Conservation (phyloP, 2,888 invertebrate genomes). For the Belgica antarctica region DNA sequence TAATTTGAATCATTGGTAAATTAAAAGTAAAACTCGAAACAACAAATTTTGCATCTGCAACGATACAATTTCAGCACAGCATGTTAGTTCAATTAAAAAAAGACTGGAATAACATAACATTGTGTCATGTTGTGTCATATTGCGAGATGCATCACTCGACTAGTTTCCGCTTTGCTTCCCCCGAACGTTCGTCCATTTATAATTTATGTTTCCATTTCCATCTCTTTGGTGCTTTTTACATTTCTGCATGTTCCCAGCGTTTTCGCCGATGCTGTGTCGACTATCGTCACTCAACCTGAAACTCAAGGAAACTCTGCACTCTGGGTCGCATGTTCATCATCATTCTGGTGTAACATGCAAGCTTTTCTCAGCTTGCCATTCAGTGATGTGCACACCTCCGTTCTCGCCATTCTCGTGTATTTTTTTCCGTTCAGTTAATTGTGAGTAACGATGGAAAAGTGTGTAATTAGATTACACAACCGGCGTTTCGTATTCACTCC, state of each 20-base stretch:
- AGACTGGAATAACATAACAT: not conserved
- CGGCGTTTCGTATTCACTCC: not conserved
- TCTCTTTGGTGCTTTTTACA: no score
- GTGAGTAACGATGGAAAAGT: slow-evolving; percentile 27
- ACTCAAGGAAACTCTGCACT: no score
- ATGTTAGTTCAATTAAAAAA: not conserved
- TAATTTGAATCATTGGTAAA: no score
- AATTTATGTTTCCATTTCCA: not conserved
- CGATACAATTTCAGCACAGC: no score
- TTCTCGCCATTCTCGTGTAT: not conserved
- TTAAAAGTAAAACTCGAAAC: no score
- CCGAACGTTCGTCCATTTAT: not conserved
- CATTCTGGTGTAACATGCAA: not conserved
- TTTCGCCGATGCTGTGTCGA: not conserved
- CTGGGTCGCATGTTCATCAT: not conserved
- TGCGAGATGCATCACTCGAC: not conserved
- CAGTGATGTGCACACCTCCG: not conserved
- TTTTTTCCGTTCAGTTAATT: slow-evolving; percentile 42
- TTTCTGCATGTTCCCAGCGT: not conserved
- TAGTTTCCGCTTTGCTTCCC: not conserved
- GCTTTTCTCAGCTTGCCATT: slow-evolving; percentile 5
- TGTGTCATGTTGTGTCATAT: slow-evolving; percentile 4
- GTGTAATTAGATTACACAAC: slow-evolving; percentile 39
- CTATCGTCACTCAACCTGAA: not conserved
- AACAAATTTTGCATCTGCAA: no score